Evolutionary conservation across 2,797 vertebrate genomes (phyloP).

Genomic region (Pyrocephalus nanus): DNA sequence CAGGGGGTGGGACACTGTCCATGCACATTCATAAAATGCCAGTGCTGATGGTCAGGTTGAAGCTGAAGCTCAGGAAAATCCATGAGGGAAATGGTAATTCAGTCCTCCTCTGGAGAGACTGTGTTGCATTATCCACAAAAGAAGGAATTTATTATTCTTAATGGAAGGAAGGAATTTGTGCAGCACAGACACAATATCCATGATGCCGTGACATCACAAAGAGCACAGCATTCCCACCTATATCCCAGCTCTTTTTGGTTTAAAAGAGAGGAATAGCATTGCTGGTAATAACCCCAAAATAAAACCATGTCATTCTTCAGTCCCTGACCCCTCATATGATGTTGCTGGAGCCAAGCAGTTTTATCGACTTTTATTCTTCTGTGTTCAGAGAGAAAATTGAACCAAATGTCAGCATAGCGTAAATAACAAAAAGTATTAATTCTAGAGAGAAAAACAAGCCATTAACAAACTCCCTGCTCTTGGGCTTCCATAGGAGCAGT

Average conservation of each 20-base stretch:
- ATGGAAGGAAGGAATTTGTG: not conserved
- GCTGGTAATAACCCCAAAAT: not conserved
- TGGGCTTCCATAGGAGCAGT: not conserved
- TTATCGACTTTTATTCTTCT: not conserved
- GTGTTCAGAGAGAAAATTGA: not conserved
- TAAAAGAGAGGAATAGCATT: not conserved
- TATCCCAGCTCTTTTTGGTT: not conserved
- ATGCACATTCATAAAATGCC: not conserved
- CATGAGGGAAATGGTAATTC: not conserved
- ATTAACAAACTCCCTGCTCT: not conserved
- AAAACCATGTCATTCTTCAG: not conserved
- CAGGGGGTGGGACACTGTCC: not conserved
- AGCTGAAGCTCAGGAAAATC: not conserved
- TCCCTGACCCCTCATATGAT: not conserved
- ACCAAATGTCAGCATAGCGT: not conserved
- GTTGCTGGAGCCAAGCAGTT: not conserved
- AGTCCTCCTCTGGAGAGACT: not conserved
- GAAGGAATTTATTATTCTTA: not conserved
- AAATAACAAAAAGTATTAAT: not conserved
- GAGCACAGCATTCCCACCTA: not conserved
- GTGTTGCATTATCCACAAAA: not conserved
- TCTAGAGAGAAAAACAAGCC: not conserved
- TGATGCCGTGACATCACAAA: fast-evolving
- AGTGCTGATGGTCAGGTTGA: not conserved
- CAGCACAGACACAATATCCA: not conserved